These are phyloP conservation scores for Brachionus calyciflorus DNA, from an alignment of 1,140 invertebrate species.

Conservation along the genomic window DNA sequence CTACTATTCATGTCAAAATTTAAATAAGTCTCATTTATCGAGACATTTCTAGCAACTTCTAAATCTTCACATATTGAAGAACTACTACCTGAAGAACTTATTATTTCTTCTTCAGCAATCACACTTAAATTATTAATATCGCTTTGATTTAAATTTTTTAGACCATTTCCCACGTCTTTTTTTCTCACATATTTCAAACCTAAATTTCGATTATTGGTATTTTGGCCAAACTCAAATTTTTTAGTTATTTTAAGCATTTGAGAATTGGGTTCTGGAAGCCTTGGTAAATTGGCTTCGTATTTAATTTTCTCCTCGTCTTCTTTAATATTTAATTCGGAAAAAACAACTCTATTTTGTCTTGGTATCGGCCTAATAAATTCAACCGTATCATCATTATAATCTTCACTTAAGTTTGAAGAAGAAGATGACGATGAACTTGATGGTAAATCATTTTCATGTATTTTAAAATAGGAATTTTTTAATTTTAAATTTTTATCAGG, in stretches of 20 bases:
- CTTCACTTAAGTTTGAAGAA: neutral
- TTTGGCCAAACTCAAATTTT: neutral
- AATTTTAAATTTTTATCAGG: constrained; percentile 19
- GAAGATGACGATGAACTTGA: neutral
- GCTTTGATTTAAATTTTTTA: constrained; percentile 9
- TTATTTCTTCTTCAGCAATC: constrained; percentile 25
- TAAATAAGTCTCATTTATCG: neutral
- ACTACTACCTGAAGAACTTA: neutral
- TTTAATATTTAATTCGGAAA: neutral
- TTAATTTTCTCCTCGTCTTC: neutral
- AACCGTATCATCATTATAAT: neutral
- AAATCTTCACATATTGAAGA: neutral
- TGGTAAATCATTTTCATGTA: constrained; percentile 2
- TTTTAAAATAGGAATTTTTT: neutral
- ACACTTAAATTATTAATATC: constrained; percentile 28
- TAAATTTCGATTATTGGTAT: neutral
- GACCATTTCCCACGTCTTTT: neutral
- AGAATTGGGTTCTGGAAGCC: neutral
- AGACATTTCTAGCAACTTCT: too few relatives aligned
- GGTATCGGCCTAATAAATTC: neutral
- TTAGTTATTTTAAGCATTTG: neutral
- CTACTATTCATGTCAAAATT: constrained; percentile 13
- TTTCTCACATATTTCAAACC: neutral
- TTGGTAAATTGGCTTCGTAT: constrained; percentile 20
- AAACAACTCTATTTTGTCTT: constrained; percentile 29